Base-by-base conservation (phyloP, 2,113 vertebrate genomes). In the Spea multiplicata region DNA sequence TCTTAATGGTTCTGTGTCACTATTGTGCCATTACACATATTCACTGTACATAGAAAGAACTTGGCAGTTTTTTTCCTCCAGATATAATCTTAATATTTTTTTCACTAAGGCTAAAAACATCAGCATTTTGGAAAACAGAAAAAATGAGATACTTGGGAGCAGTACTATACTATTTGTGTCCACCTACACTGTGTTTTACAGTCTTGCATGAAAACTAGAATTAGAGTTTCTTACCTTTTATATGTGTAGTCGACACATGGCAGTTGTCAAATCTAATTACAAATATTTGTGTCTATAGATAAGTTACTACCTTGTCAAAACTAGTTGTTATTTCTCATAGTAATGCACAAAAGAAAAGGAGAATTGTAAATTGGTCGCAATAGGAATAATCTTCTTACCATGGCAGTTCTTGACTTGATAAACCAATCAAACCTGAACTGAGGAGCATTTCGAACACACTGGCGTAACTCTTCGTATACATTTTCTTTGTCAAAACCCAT, bases 351-450 rank as follows among this genome's bases (percentile, higher is more conserved):
- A 30, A 64, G 61, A 64, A 64, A 30, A 13, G 9, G 57, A 1
- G 4, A 64, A 64, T 5, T 13, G 8, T 17, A 64, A 64, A 64
- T 8, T 14, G 6, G 5, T 64, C 4, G 4, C 61, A 7, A 9
- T 6, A 64, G 5, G 13, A 61, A 59, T 30, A 9, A 6, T 48
- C 64, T 74, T 88, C 94, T 47, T 86, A 95, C 95, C 94, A 96
- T 95, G 5, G 94, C 95, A 9, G 95, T 96, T 67, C 95, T 92
- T 59, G 95, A 96, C 66, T 96, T 96, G 90, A 96, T 95, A 81
- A 96, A 96, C 95, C 95, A 96, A 87, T 96, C 95, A 81, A 96
- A 96, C 81, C 94, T 83, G 86, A 96, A 96, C 85, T 96, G 95
- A 0, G 95, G 94, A 0, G 94, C 93, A 45, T 95, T 96, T 75